Percentiles rank a stretch among this genome's conserved stretches.
These are phyloP conservation scores for Xylocopa sonorina DNA, from an alignment of 1,140 invertebrate species.

Conservation along the genomic window DNA sequence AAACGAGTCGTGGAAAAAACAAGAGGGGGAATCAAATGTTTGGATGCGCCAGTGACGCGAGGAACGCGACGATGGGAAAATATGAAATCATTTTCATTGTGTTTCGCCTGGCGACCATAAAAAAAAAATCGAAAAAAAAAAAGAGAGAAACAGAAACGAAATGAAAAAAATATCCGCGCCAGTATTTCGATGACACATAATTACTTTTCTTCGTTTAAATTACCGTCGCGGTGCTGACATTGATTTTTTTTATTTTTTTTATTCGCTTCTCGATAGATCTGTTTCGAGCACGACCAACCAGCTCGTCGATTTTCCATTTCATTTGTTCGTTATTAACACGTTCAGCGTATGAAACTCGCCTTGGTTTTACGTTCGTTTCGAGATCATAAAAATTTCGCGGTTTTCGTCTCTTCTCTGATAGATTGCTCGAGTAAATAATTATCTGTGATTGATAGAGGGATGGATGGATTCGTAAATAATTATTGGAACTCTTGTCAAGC, in stretches of 20 bases:
- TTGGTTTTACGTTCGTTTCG: too few relatives aligned
- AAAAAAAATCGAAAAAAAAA: too few relatives aligned
- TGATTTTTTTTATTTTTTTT: background rate
- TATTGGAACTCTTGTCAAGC: too few relatives aligned
- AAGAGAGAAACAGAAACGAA: too few relatives aligned
- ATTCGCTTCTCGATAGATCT: background rate
- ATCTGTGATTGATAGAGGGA: too few relatives aligned
- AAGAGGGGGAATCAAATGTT: conserved; percentile 2
- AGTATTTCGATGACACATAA: background rate
- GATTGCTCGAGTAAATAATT: too few relatives aligned
- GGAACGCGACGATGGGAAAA: background rate
- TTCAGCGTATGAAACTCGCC: background rate
- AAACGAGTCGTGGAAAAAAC: background rate
- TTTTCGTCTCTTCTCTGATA: too few relatives aligned
- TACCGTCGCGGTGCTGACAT: background rate
- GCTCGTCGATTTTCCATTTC: background rate
- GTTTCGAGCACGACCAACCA: too few relatives aligned
- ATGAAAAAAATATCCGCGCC: too few relatives aligned
- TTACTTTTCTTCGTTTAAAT: conserved; percentile 19
- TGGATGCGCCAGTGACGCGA: background rate
- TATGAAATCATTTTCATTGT: background rate
- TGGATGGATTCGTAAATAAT: too few relatives aligned
- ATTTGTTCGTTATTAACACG: conserved; percentile 15
- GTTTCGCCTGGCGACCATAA: background rate
- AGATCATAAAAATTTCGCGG: background rate